phyloP scores from a whole-genome alignment of 1,140 invertebrate genomes.

The Pemphigus obesinymphae region DNA sequence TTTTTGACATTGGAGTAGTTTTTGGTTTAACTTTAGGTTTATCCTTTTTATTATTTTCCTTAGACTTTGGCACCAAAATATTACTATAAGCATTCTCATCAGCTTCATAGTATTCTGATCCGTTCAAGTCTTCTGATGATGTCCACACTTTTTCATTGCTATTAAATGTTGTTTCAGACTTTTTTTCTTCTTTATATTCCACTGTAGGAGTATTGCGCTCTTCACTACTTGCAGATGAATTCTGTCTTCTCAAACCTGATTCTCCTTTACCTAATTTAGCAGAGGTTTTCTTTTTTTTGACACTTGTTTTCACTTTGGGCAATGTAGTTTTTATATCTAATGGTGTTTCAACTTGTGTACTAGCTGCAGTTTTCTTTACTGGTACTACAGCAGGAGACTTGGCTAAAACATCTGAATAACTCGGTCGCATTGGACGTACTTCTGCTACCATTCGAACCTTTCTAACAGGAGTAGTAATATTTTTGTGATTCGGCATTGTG shows the following conservation, averaged over 20 bases:
- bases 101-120: conserved; percentile 37
- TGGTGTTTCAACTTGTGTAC: conserved; percentile 47
- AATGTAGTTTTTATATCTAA: conserved; percentile 10
- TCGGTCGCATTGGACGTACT: conserved; percentile 77
- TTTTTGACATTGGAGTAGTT: neutral
- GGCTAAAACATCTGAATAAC: conserved; percentile 74
- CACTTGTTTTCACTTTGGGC: conserved; percentile 8
- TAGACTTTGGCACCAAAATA: conserved; percentile 28
- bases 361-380: conserved; percentile 24
- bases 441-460: conserved; percentile 74
- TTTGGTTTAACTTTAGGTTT: conserved; percentile 38
- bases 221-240: conserved; percentile 56
- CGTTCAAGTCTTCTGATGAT: conserved; percentile 46
- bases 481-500: conserved; percentile 50
- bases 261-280: neutral
- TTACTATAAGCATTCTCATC: conserved; percentile 36
- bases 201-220: conserved; percentile 45
- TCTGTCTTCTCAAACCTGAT: conserved; percentile 52
- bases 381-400: conserved; percentile 55
- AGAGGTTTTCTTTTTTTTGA: conserved; percentile 18
- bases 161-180: conserved; percentile 8
- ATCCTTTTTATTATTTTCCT: conserved; percentile 40
- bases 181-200: conserved; percentile 35
- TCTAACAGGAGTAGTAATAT: conserved; percentile 53
- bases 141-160: conserved; percentile 44